Conservation (phyloP, 1,140 invertebrate genomes). For the Eufriesea mexicana region DNA sequence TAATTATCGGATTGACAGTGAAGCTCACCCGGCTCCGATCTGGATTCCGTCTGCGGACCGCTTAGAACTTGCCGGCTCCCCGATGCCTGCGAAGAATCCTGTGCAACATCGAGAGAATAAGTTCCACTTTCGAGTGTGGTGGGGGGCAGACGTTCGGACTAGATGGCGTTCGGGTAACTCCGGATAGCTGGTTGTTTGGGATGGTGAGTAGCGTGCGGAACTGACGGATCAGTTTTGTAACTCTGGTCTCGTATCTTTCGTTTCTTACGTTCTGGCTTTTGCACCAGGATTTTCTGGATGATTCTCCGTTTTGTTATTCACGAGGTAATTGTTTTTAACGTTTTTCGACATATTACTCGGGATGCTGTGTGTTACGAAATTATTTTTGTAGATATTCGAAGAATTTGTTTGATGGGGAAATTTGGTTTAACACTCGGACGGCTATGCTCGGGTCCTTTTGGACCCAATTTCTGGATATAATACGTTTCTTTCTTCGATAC, state of each 20-base stretch:
- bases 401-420: no score
- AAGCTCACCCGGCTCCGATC: conserved; percentile 48
- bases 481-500: no score
- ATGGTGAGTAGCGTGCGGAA: not conserved
- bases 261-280: not conserved
- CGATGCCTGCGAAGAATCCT: conserved; percentile 29
- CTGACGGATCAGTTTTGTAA: not conserved
- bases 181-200: not conserved
- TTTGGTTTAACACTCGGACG: no score
- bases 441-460: no score
- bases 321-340: no score
- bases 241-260: no score
- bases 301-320: no score
- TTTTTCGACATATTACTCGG: no score
- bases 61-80: conserved; percentile 48
- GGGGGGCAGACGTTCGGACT: no score
- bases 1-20: conserved; percentile 62
- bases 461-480: no score
- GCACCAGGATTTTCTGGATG: not conserved
- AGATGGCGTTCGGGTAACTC: not conserved
- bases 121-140: not conserved
- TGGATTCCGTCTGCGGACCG: conserved; percentile 35
- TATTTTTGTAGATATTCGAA: no score
- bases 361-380: no score
- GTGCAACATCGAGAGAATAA: conserved; percentile 45